A percentile compares a stretch with the other conserved stretches of the same genome.
Conservation (phyloP, 1,140 invertebrate genomes). For the Aphelinus atriplicis region DNA sequence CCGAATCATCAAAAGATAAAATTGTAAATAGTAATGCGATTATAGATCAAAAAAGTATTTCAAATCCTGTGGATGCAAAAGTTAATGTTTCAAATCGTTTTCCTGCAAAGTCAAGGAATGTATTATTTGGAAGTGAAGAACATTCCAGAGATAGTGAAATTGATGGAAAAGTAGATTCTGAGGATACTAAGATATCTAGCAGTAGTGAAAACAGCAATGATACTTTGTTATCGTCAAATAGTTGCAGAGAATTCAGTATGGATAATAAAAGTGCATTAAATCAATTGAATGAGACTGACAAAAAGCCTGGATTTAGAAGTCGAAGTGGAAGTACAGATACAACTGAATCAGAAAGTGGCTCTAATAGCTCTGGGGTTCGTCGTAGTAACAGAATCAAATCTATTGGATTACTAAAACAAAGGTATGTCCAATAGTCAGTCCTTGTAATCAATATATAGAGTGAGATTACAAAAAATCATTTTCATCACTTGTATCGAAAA, state of each 20-base stretch:
- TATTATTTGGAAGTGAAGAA: conserved; percentile 47
- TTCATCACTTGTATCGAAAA: too few species aligned
- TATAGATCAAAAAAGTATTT: conserved; percentile 17
- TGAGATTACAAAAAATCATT: too few species aligned
- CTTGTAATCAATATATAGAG: conserved; percentile 16
- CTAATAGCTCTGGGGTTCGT: conserved; percentile 62
- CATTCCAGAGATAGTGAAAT: conserved; percentile 56
- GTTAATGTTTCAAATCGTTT: conserved; percentile 33
- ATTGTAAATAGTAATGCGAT: conserved; percentile 31
- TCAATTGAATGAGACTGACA: conserved; percentile 51
- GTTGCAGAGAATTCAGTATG: conserved; percentile 47
- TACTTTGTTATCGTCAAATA: conserved; percentile 54
- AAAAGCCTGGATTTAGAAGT: conserved; percentile 56
- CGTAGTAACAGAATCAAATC: conserved; percentile 64
- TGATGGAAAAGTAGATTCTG: conserved; percentile 55
- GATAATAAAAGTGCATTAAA: conserved; percentile 49
- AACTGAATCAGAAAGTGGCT: conserved; percentile 61
- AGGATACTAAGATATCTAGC: conserved; percentile 60
- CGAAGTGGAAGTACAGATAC: conserved; percentile 63
- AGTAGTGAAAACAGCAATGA: conserved; percentile 64
- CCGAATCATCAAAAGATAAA: conserved; percentile 33
- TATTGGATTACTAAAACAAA: conserved; percentile 62
- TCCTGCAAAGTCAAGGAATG: conserved; percentile 15
- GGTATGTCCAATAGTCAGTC: conserved; percentile 41
- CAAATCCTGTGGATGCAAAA: conserved; percentile 15